Percentiles rank a stretch among this genome's conserved stretches.
These are phyloP conservation scores for Heteronetta atricapilla DNA, from an alignment of 2,113 vertebrate genomes.

Conservation along the genomic window DNA sequence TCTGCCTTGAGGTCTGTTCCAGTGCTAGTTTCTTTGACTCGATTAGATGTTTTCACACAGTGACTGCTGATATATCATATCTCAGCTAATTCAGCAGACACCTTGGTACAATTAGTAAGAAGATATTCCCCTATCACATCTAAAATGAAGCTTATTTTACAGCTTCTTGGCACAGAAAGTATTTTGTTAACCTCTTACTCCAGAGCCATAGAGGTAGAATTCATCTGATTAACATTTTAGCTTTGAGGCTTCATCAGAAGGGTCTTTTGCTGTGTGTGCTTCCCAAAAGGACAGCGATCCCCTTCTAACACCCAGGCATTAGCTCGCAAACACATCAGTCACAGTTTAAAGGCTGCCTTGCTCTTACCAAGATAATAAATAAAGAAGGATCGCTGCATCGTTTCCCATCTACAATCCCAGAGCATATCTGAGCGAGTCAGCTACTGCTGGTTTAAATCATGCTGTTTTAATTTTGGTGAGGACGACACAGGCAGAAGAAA, in stretches of 20 bases:
- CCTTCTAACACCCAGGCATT: background rate
- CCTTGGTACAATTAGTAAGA: slow-evolving; percentile 65
- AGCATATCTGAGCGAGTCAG: background rate
- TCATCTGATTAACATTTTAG: slow-evolving; percentile 61
- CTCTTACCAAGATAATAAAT: background rate
- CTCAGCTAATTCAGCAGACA: slow-evolving; percentile 50
- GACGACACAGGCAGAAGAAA: background rate
- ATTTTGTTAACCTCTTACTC: slow-evolving; percentile 63
- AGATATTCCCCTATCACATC: slow-evolving; percentile 54
- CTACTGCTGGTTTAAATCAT: background rate
- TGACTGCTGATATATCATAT: slow-evolving; percentile 7
- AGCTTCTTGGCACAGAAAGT: slow-evolving; percentile 44
- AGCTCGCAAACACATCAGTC: background rate
- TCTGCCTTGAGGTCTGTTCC: background rate
- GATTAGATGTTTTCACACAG: slow-evolving; percentile 35
- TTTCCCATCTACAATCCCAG: background rate
- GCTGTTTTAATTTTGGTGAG: background rate
- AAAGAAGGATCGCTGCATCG: background rate
- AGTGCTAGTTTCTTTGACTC: background rate
- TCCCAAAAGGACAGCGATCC: background rate
- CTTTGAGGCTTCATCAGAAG: slow-evolving; percentile 25
- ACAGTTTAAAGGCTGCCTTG: background rate
- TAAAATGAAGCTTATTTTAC: slow-evolving; percentile 58
- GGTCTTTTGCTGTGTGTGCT: background rate
- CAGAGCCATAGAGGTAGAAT: slow-evolving; percentile 42